Evolutionary conservation across 2,888 invertebrate species (phyloP).

Genomic region (Coleophora flavipennella): DNA sequence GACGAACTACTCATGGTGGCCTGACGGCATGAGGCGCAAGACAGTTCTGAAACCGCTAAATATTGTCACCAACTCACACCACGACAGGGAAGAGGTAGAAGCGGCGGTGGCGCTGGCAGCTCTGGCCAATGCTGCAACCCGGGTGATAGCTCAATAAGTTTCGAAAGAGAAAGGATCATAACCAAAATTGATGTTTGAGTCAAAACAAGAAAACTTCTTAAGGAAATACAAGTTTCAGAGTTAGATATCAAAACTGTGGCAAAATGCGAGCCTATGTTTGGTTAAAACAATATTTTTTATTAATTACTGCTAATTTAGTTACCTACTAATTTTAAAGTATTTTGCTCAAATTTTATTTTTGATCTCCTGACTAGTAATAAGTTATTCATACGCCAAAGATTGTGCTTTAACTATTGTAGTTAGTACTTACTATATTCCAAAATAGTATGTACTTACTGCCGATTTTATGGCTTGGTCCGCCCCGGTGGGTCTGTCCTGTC

Average conservation of each 20-base stretch:
- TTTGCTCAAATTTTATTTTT: constrained; percentile 33
- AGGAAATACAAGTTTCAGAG: too few species aligned
- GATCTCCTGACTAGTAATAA: constrained; percentile 56
- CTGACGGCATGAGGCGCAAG: constrained; percentile 45
- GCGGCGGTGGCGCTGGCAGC: constrained; percentile 83
- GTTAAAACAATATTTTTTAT: too few species aligned
- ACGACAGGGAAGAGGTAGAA: constrained; percentile 82
- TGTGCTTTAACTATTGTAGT: constrained; percentile 26
- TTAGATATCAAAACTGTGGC: too few species aligned
- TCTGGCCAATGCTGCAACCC: constrained; percentile 65
- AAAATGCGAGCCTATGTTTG: too few species aligned
- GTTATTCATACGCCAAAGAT: constrained; percentile 49
- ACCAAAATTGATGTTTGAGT: too few species aligned
- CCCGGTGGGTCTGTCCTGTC: too few species aligned
- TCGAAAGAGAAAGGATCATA: too few species aligned
- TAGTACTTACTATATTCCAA: neutral
- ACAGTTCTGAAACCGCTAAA: constrained; percentile 34
- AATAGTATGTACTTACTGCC: too few species aligned
- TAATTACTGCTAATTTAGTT: too few species aligned
- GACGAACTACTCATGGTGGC: constrained; percentile 80
- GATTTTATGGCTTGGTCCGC: too few species aligned
- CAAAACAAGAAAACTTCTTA: too few species aligned
- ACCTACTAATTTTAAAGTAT: constrained; percentile 14
- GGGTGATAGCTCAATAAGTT: constrained; percentile 38
- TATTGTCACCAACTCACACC: constrained; percentile 43